These are phyloP conservation scores for Trichosurus vulpecula DNA, from an alignment of 2,797 vertebrate species.

Conservation along the genomic window DNA sequence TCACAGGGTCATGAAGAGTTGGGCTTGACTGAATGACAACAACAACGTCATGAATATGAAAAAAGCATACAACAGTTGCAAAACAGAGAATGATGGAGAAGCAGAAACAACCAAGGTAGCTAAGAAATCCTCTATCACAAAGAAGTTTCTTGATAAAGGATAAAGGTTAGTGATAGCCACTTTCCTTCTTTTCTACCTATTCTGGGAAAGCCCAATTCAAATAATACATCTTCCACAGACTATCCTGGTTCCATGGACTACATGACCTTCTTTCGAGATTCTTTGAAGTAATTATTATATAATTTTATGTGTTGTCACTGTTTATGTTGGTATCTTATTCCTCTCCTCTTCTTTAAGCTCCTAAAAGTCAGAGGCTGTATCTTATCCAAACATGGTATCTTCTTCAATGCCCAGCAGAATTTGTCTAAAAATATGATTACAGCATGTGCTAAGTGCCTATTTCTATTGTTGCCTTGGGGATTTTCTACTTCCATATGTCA, in stretches of 20 bases:
- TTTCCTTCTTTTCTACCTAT: background rate
- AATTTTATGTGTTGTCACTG: background rate
- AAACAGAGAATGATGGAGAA: background rate
- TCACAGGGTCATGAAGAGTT: too few relatives aligned
- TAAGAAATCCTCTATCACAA: background rate
- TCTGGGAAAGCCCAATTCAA: background rate
- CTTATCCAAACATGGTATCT: background rate
- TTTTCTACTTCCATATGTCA: background rate
- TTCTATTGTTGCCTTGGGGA: background rate
- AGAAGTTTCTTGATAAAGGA: background rate
- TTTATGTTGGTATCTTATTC: background rate
- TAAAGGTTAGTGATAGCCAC: background rate
- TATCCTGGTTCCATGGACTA: background rate
- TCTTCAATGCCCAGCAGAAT: background rate
- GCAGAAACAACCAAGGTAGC: background rate
- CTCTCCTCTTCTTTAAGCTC: background rate
- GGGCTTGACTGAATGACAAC: too few relatives aligned
- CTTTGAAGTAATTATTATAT: background rate
- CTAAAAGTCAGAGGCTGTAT: background rate
- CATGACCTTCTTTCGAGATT: background rate
- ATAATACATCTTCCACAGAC: background rate
- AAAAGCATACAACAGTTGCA: background rate
- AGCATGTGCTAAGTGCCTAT: background rate
- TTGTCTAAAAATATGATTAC: background rate
- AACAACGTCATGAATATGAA: background rate